These are phyloP conservation scores for Eumaeus atala DNA, from an alignment of 1,140 invertebrate species.

Conservation along the genomic window DNA sequence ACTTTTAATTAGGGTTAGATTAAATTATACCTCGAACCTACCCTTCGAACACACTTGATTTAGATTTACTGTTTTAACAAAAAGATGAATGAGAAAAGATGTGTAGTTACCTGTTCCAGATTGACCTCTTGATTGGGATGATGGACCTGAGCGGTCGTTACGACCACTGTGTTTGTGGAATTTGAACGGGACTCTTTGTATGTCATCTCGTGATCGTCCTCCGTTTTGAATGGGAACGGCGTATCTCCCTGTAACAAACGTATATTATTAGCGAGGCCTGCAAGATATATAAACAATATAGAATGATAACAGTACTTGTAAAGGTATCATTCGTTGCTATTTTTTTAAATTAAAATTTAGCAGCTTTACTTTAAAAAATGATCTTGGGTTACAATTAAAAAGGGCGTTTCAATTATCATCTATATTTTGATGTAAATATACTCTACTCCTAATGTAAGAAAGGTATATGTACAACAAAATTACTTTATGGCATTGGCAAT, in stretches of 20 bases:
- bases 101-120: constrained; percentile 78
- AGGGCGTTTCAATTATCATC: too few relatives aligned
- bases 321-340: background rate
- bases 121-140: constrained; percentile 91
- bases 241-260: constrained; percentile 43
- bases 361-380: too few relatives aligned
- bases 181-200: constrained; percentile 65
- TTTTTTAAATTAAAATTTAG: too few relatives aligned
- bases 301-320: background rate
- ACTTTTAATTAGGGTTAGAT: too few relatives aligned
- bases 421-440: too few relatives aligned
- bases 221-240: constrained; percentile 63
- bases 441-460: too few relatives aligned
- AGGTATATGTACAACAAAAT: too few relatives aligned
- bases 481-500: too few relatives aligned
- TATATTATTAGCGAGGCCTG: background rate
- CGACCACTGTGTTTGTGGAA: constrained; percentile 55
- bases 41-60: too few relatives aligned
- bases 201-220: constrained; percentile 55
- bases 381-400: too few relatives aligned
- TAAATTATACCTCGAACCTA: too few relatives aligned
- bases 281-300: background rate
- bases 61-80: constrained; percentile 1
- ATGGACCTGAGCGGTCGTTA: constrained; percentile 76
- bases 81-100: background rate